Conservation (phyloP, 2,113 vertebrate species). For the Budorcas taxicolor region DNA sequence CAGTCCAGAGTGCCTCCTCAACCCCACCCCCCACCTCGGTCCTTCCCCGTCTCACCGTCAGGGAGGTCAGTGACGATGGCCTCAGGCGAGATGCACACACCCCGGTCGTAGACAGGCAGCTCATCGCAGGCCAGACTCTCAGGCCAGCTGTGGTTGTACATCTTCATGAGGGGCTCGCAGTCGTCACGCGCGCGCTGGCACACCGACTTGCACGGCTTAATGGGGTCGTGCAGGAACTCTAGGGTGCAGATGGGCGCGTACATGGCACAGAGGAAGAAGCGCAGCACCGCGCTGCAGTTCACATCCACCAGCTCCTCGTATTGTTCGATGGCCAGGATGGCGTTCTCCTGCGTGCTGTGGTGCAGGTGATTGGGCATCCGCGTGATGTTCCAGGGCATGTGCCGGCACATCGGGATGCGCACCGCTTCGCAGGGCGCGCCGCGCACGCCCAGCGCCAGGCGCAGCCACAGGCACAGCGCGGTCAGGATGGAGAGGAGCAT, state of each 20-base stretch:
- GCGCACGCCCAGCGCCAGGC: conserved; percentile 75
- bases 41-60: conserved; percentile 76
- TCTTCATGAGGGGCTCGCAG: conserved; percentile 84
- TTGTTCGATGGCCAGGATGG: conserved; percentile 85
- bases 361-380: conserved; percentile 89
- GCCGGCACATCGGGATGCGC: conserved; percentile 84
- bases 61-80: conserved; percentile 86
- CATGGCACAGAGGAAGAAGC: conserved; percentile 87
- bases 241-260: conserved; percentile 85
- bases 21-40: not conserved
- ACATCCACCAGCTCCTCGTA: conserved; percentile 83
- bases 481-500: conserved; percentile 66
- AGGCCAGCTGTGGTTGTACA: conserved; percentile 87
- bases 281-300: conserved; percentile 82
- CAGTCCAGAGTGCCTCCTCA: not conserved
- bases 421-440: conserved; percentile 84
- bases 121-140: conserved; percentile 83
- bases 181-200: conserved; percentile 84
- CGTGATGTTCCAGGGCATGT: conserved; percentile 88
- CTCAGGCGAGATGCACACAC: conserved; percentile 86
- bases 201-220: conserved; percentile 83
- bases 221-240: conserved; percentile 86
- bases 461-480: conserved; percentile 74
- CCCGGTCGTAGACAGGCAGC: conserved; percentile 84
- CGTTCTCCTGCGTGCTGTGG: conserved; percentile 88